Evolutionary conservation across 2,888 invertebrate species (phyloP).

Genomic region (Drosophila atripex): DNA sequence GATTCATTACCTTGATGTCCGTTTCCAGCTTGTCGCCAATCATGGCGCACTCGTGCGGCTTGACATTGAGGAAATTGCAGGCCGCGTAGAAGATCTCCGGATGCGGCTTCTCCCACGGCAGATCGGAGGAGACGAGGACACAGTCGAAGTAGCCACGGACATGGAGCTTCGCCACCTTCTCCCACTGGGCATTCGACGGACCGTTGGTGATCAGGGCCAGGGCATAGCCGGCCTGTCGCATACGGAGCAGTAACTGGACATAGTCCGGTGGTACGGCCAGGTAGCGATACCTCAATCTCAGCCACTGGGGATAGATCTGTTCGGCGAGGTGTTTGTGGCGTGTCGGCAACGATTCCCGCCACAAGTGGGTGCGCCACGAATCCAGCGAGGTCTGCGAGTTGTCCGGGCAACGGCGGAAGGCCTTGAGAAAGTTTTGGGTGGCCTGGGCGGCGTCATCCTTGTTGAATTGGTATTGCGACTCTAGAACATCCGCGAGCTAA

Average conservation of each 20-base stretch:
- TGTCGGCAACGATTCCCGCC: conserved; percentile 91
- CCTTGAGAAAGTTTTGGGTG: conserved; percentile 88
- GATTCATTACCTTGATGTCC: conserved; percentile 88
- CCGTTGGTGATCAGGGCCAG: conserved; percentile 94
- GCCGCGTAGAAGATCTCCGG: conserved; percentile 92
- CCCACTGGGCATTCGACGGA: conserved; percentile 94
- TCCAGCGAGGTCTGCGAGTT: conserved; percentile 89
- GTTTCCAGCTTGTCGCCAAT: conserved; percentile 95
- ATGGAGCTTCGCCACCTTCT: conserved; percentile 90
- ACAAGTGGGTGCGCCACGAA: conserved; percentile 90
- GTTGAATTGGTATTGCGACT: conserved; percentile 88
- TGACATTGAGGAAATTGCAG: conserved; percentile 89
- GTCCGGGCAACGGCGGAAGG: conserved; percentile 92
- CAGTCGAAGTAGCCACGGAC: conserved; percentile 90
- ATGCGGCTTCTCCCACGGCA: conserved; percentile 94
- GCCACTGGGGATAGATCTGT: conserved; percentile 91
- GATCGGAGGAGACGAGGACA: conserved; percentile 92
- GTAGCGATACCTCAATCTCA: conserved; percentile 91
- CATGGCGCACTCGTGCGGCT: conserved; percentile 92
- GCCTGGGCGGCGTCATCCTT: conserved; percentile 87
- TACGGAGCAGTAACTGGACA: conserved; percentile 87
- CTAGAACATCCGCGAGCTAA: conserved; percentile 77
- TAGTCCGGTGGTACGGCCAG: conserved; percentile 89
- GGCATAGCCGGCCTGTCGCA: conserved; percentile 89
- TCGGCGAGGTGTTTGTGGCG: conserved; percentile 89